phyloP scores from a whole-genome alignment of 2,113 vertebrate species.

The Microtus montanus region DNA sequence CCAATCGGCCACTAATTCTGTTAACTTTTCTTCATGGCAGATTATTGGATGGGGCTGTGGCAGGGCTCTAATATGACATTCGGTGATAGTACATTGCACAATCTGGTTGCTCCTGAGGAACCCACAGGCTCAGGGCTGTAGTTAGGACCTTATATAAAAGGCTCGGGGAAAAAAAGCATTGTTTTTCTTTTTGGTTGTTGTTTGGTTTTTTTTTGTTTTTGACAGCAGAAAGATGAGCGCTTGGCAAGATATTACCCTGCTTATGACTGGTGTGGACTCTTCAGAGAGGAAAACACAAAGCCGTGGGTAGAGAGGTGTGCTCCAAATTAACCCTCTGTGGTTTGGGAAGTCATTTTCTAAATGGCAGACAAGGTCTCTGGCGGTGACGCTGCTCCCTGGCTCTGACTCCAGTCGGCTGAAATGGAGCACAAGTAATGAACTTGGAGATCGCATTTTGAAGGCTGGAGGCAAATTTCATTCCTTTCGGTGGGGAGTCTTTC shows the following conservation, averaged over 20 bases:
- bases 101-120: slow-evolving; percentile 71
- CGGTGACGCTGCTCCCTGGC: neutral
- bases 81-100: slow-evolving; percentile 62
- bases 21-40: slow-evolving; percentile 86
- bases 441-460: slow-evolving; percentile 58
- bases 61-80: slow-evolving; percentile 70
- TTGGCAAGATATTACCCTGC: slow-evolving; percentile 14
- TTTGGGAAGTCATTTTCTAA: slow-evolving; percentile 67
- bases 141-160: slow-evolving; percentile 44
- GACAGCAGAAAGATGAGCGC: slow-evolving; percentile 51
- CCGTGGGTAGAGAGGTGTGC: fast-evolving
- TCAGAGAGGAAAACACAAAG: slow-evolving; percentile 33
- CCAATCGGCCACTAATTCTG: slow-evolving; percentile 85
- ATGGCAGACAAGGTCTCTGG: slow-evolving; percentile 26
- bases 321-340: slow-evolving; percentile 60
- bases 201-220: slow-evolving; percentile 57
- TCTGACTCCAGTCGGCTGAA: slow-evolving; percentile 49
- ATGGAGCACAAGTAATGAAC: slow-evolving; percentile 50
- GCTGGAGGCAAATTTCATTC: slow-evolving; percentile 64
- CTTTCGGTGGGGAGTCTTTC: slow-evolving; percentile 45
- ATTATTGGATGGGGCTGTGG: slow-evolving; percentile 74
- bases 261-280: neutral
- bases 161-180: neutral
- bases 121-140: neutral
- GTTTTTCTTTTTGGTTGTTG: neutral